These are phyloP conservation scores for Holothuria glaberrima DNA, from an alignment of 35 echinoderm and acorn worm species.

Conservation along the genomic window DNA sequence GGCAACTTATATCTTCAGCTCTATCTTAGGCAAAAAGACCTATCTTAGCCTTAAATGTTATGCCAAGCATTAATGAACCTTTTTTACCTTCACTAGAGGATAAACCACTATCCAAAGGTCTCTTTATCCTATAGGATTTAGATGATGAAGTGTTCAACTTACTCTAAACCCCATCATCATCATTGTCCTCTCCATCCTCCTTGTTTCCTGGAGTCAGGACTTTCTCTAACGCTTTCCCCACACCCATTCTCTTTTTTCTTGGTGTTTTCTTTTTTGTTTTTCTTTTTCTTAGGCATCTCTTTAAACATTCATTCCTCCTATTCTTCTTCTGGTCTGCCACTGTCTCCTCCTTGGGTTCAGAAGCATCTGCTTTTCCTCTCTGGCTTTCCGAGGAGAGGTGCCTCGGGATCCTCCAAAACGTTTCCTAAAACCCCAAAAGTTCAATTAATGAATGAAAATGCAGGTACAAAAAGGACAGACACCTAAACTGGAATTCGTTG, in stretches of 20 bases:
- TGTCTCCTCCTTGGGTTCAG: constrained; percentile 71
- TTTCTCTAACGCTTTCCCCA: constrained; percentile 12
- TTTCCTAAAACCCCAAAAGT: constrained; percentile 64
- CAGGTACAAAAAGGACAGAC: neutral
- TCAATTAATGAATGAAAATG: neutral
- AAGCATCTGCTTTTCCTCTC: constrained; percentile 73
- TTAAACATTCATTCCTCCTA: constrained; percentile 73
- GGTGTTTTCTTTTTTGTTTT: constrained; percentile 56
- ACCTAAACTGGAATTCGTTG: no score
- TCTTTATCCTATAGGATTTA: constrained; percentile 69
- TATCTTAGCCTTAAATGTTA: no score
- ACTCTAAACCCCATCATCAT: neutral
- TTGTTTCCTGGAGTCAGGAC: constrained; percentile 21
- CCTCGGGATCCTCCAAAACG: constrained; percentile 92
- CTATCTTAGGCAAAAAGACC: no score
- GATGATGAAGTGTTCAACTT: neutral
- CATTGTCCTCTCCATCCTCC: constrained; percentile 31
- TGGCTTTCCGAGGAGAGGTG: constrained; percentile 52
- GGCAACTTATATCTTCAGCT: no score
- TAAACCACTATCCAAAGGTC: constrained; percentile 70
- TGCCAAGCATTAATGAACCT: neutral
- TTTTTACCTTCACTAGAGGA: constrained; percentile 69
- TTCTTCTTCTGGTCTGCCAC: constrained; percentile 43
- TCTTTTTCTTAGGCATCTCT: constrained; percentile 79
- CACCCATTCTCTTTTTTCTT: constrained; percentile 35